Evolutionary conservation across 2,113 vertebrate genomes (phyloP), one percentile per base, ranked within the genome.

Genomic region (Calypte anna): DNA sequence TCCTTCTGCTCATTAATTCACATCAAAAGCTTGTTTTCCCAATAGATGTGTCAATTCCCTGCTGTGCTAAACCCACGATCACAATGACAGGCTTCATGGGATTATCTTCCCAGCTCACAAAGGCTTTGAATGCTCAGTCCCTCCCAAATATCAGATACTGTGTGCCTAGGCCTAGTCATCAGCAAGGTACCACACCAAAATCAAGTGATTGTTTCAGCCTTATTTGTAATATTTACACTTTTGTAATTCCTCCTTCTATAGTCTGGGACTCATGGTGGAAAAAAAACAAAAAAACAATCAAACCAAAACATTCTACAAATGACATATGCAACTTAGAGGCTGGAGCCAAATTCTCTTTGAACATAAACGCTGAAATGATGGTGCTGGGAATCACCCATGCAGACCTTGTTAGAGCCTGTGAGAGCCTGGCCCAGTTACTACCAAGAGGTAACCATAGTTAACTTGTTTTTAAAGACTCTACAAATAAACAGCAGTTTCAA

Each of bases 1-100:
- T 86, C 46, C 85, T 74, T 87, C 87, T 74, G 85, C 82, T 95
- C 64, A 46, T 90, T 95, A 91, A 64, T 84, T 86, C 36, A 10
- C 86, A 86, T 92, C 92, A 88, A 75, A 95, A 83, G 88, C 86
- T 8, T 40, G 38, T 86, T 88, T 91, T 86, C 88, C 84, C 80
- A 91, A 59, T 8, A 81, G 61, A 88, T 22, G 53, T 92, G 88
- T 93, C 80, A 92, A 91, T 93, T 93, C 88, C 85, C 77, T 57
- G 88, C 48, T 72, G 86, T 81, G 88, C 48, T 78, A 92, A 90
- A 93, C 44, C 92, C 31, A 30, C 1, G 3, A 93, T 50, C 40
- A 27, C 53, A 81, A 93, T 30, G 63, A 75, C 81, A 63, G 33
- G 86, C 88, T 93, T 92, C 8, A 0, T 22, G 19, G 82, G 75